Conservation (phyloP, 2,113 vertebrate genomes). For the Bos indicus region DNA sequence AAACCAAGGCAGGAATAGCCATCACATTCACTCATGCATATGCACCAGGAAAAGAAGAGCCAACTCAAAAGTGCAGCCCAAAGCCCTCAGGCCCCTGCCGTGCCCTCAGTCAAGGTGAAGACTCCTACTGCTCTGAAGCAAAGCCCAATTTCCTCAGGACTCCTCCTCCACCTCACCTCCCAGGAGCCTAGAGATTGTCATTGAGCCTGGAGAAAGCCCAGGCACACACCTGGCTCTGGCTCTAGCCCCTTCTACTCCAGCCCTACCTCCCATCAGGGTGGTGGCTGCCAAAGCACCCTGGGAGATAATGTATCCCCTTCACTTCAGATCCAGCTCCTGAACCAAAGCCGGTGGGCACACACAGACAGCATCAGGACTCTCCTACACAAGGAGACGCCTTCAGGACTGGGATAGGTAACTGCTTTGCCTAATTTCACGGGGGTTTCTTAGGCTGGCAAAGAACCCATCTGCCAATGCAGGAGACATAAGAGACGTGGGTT, state of each 20-base stretch:
- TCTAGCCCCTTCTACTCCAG: not conserved
- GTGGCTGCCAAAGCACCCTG: not conserved
- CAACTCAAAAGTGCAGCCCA: not conserved
- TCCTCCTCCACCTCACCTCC: not conserved
- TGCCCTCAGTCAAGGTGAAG: not conserved
- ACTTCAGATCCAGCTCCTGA: not conserved
- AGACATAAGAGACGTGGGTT: not conserved
- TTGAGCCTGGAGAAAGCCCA: not conserved
- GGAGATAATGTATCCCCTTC: not conserved
- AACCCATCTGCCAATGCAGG: not conserved
- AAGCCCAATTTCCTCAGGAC: not conserved
- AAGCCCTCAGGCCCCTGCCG: not conserved
- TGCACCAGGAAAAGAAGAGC: not conserved
- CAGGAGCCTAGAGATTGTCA: not conserved
- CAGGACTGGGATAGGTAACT: not conserved
- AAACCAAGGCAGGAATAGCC: not conserved
- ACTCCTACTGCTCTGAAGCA: not conserved
- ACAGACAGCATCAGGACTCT: not conserved
- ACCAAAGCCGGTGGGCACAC: not conserved
- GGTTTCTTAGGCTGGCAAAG: not conserved
- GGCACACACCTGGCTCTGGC: not conserved
- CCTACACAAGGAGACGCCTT: not conserved
- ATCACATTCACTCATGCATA: not conserved
- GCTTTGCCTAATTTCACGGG: not conserved
- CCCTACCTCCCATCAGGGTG: not conserved